Base-by-base conservation (phyloP, 1,140 invertebrate genomes). In the Polypedilum vanderplanki region DNA sequence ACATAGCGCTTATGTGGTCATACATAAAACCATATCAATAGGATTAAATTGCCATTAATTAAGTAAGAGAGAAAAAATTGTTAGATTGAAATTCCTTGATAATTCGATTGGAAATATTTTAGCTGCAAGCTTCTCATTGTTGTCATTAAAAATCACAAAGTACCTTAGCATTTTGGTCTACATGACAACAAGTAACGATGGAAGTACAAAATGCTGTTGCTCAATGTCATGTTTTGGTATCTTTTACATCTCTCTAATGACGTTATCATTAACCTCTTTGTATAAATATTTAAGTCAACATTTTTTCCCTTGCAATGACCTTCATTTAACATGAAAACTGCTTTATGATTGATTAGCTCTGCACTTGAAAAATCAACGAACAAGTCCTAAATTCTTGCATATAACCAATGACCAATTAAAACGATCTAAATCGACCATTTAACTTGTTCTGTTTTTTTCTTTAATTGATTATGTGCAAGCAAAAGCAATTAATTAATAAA, bases 201-300 rank as follows among this genome's bases (percentile, higher is more conserved):
- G 41, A 1, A 46, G 9, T 4, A 46, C 2, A 46, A 46, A 41
- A 41, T 41, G 4, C n/a, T 33, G 24, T 33, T 33, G 24, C n/a
- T 57, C 46, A 57, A 57, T 57, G 46, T 57, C 46, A 57, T 12
- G 46, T 57, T 57, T 46, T n/a, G 46, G 12, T 57, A n/a, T 57
- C 46, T 57, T 57, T 57, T 57, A 57, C 46, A 15, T 57, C n/a
- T 15, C 12, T n/a, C 4, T 57, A 46, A 57, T 57, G 46, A 57
- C n/a, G 1, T 57, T 57, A 57, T 57, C 46, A 57, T 15, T 57
- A 57, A 57, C 46, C 12, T 57, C 8, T 33, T 33, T 33, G 24
- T 33, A 5, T 33, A 33, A n/a, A n/a, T n/a, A n/a, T n/a, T n/a
- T n/a, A n/a, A n/a, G 24, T 33, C 24, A 33, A 33, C 24, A 33